Evolutionary conservation across 1,140 invertebrate species (phyloP), one percentile per base, ranked within the genome.

Genomic region (Euura lappo): DNA sequence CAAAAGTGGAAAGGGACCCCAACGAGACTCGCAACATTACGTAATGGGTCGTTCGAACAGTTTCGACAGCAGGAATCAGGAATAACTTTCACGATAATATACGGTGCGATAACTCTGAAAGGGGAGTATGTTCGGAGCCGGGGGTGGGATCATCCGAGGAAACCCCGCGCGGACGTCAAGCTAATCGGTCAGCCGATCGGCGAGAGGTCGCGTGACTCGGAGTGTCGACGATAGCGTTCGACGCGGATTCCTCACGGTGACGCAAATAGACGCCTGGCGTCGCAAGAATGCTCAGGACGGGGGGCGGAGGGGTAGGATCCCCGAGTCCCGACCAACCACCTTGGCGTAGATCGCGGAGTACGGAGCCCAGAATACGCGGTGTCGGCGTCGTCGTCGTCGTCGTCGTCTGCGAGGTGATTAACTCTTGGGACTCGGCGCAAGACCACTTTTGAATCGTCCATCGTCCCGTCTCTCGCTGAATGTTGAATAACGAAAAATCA

Each of bases 191-290:
- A 77, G 73, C 81, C 80, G 80, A 83, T 80, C 79, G 28, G 28
- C 28, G 80, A 81, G 77, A 80, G 79, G 65, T 71, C 69, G 69
- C 43, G 45, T 44, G n/a, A 65, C 78, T 75, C 73, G 71, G 78
- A 73, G 74, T 80, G 77, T 74, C 80, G 81, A 85, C 84, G 84
- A 86, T 85, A 85, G 84, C 85, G 85, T 86, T 86, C 84, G 81
- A 85, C 80, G 84, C 83, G 84, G 83, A 86, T 86, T 86, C 85
- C 84, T 82, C 77, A 77, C 79, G 70, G 77, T 77, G 83, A 86
- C 84, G 78, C 78, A 86, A 86, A 86, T 86, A 86, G 85, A 86
- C 79, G 77, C 76, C 79, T 75, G 77, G 80, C 83, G 81, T 84
- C 79, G 79, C 81, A 81, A 85, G 84, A 84, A 82, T 81, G 79